Conservation (phyloP, 2,888 invertebrate species). For the Drosophila recens region DNA sequence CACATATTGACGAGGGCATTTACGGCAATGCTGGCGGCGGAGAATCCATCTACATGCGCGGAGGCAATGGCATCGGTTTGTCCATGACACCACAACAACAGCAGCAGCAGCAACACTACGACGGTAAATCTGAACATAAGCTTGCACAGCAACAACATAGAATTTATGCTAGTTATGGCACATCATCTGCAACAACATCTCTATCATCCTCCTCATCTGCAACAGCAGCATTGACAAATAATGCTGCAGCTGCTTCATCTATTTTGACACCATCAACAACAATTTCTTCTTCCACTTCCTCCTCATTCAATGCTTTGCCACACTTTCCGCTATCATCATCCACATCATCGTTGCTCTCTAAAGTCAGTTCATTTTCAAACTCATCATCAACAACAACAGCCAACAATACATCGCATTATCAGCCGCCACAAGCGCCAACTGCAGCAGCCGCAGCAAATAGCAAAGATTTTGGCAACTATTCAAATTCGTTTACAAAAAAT, state of each 20-base stretch:
- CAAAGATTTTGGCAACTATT: constrained; percentile 73
- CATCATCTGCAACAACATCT: constrained; percentile 45
- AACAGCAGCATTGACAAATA: constrained; percentile 54
- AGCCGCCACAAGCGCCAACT: constrained; percentile 68
- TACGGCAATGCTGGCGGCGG: constrained; percentile 76
- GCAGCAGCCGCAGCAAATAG: constrained; percentile 47
- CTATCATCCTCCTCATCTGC: constrained; percentile 81
- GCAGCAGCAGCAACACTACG: constrained; percentile 83
- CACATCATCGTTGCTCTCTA: constrained; percentile 83
- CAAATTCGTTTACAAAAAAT: constrained; percentile 82
- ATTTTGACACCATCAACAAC: constrained; percentile 65
- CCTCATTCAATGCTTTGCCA: constrained; percentile 82
- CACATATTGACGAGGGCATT: constrained; percentile 73
- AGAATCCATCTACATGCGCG: constrained; percentile 69
- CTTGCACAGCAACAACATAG: constrained; percentile 78
- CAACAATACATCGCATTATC: constrained; percentile 69
- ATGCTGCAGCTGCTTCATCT: constrained; percentile 75
- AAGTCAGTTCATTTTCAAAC: constrained; percentile 82
- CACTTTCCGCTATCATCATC: constrained; percentile 84
- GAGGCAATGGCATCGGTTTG: constrained; percentile 53
- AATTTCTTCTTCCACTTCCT: constrained; percentile 15
- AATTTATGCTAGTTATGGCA: constrained; percentile 85
- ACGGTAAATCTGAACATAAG: constrained; percentile 85
- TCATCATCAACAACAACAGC: constrained; percentile 64
- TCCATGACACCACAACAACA: constrained; percentile 73